A percentile compares a stretch with the other conserved stretches of the same genome.
These are phyloP conservation scores for Chinchilla lanigera DNA, from an alignment of 2,113 vertebrate species.

Conservation along the genomic window DNA sequence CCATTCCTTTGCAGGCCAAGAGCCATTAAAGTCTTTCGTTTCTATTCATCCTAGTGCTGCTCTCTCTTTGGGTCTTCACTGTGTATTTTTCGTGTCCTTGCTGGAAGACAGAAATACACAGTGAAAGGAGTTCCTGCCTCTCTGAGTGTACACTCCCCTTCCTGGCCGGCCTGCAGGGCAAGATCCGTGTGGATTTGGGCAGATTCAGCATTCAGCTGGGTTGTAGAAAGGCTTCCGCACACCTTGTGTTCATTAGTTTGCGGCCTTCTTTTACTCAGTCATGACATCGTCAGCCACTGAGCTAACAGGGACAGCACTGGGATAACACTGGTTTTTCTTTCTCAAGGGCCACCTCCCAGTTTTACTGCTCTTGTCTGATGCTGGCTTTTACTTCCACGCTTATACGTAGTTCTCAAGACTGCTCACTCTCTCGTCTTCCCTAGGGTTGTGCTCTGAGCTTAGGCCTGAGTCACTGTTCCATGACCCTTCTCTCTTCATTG, in stretches of 20 bases:
- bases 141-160: not conserved
- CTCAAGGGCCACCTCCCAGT: not conserved
- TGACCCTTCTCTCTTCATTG: not conserved
- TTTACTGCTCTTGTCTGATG: not conserved
- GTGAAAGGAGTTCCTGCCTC: not conserved
- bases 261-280: not conserved
- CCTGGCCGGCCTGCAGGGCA: not conserved
- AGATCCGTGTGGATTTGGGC: not conserved
- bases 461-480: not conserved
- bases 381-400: not conserved
- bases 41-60: not conserved
- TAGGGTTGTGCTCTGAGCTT: not conserved
- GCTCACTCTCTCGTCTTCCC: not conserved
- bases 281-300: not conserved
- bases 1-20: not conserved
- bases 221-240: not conserved
- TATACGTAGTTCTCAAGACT: not conserved
- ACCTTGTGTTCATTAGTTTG: fast-evolving
- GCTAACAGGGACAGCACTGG: not conserved
- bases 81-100: not conserved
- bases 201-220: not conserved
- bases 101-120: not conserved
- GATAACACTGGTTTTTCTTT: not conserved
- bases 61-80: not conserved
- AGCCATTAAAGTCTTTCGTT: not conserved